phyloP scores from a whole-genome alignment of 1,140 invertebrate genomes.

The Leucophenga varia region DNA sequence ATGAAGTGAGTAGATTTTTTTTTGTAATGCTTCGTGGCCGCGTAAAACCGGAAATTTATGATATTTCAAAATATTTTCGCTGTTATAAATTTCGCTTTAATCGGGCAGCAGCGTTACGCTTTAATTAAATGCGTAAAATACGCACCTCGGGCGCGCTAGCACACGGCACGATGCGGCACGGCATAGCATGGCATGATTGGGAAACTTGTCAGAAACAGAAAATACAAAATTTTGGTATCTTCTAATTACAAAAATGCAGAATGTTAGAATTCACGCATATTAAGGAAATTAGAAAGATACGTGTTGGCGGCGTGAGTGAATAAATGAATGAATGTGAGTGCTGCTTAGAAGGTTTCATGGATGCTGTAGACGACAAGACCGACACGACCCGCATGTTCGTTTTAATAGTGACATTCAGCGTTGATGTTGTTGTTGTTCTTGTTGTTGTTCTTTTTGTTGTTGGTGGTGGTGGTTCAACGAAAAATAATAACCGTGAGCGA shows the following conservation, averaged over 20 bases:
- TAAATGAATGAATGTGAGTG: conserved; percentile 44
- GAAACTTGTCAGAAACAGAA: conserved; percentile 23
- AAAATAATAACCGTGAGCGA: conserved; percentile 11
- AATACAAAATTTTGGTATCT: conserved; percentile 11
- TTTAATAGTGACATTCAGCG: too few relatives aligned
- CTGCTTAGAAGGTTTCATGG: too few relatives aligned
- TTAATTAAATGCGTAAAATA: too few relatives aligned
- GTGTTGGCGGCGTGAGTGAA: conserved; percentile 34
- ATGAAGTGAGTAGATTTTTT: conserved; percentile 66
- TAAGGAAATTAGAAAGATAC: conserved; percentile 53
- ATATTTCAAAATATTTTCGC: conserved; percentile 3
- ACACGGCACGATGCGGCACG: too few relatives aligned
- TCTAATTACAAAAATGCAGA: conserved; percentile 50
- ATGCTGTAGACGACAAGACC: conserved; percentile 32
- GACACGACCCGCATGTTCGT: conserved; percentile 28
- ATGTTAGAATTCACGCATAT: conserved; percentile 51
- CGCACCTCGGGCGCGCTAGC: too few relatives aligned
- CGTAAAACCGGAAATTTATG: not conserved
- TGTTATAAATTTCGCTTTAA: conserved; percentile 2
- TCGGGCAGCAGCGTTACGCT: too few relatives aligned
- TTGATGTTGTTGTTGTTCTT: conserved; percentile 21
- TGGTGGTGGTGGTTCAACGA: too few relatives aligned
- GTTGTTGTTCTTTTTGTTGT: conserved; percentile 19
- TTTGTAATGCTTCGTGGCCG: not conserved
- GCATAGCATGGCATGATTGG: too few relatives aligned